Evolutionary conservation across 2,888 invertebrate genomes (phyloP), one percentile per base, ranked within the genome.

Genomic region (Crossocerus cetratus): DNA sequence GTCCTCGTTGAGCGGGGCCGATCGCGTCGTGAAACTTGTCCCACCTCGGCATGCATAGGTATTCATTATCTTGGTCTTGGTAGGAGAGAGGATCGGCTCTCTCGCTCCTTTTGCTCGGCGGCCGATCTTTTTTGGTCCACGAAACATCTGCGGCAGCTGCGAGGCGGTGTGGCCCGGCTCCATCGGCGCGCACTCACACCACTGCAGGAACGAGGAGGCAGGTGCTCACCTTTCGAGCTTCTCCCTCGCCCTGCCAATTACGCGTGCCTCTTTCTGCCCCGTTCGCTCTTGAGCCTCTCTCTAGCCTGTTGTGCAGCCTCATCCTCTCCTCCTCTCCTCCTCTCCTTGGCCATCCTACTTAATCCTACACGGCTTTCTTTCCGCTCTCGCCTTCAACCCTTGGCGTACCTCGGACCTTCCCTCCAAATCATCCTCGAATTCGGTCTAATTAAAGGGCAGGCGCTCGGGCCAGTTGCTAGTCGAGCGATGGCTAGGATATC

Each of bases 101-200:
- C 32, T 67, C 69, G 77, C 69, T 82, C 82, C 76, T 77, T 68
- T 32, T 32, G 65, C 69, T 69, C 81, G 59, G 55, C 69, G 71
- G 59, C 49, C 69, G 82, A 83, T 83, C 83, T 81, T 85, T 84
- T 83, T 84, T 84, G 83, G 82, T 83, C 83, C 84, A 82, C 68
- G 80, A 76, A 89, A 88, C 89, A 89, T 89, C 89, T 89, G 89
- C 89, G 88, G 88, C 90, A 90, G 90, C 89, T 90, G 89, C 86
- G 80, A 85, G 79, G 82, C 86, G 80, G 80, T 80, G 79, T 80
- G 78, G 81, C 72, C 77, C 78, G 81, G 80, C 32, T 32, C 32
- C 32, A 8, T 3, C 32, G 32, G 32, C 32, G 32, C 32, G 32
- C 32, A 32, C 32, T 2, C 81, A 83, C 83, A 78, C 80, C 77